Percentiles rank a stretch among this genome's conserved stretches.
Evolutionary conservation across 2,888 invertebrate species (phyloP).

Genomic region (Tortrix viridana): DNA sequence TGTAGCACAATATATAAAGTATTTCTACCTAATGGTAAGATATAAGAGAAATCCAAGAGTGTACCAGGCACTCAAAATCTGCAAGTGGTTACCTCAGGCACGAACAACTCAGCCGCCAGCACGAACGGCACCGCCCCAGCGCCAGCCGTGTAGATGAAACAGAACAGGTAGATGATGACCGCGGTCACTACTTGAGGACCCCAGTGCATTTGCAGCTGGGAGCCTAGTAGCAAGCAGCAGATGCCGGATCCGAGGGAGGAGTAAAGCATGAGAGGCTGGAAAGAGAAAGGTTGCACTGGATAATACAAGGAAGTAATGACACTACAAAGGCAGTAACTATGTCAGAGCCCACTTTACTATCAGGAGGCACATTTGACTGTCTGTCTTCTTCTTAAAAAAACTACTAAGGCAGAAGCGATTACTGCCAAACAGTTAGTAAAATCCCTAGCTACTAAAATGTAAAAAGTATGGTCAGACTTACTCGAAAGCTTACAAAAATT

Average conservation of each 20-base stretch:
- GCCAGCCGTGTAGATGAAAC: constrained; percentile 53
- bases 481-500: too few species aligned
- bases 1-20: too few species aligned
- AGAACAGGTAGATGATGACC: constrained; percentile 55
- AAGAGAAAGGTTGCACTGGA: background rate
- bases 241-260: constrained; percentile 49
- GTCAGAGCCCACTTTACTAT: too few species aligned
- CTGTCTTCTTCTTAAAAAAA: too few species aligned
- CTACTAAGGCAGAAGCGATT: too few species aligned
- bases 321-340: too few species aligned
- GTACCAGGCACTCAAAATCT: background rate
- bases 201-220: constrained; percentile 61
- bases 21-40: too few species aligned
- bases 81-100: constrained; percentile 58
- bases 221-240: constrained; percentile 57
- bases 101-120: constrained; percentile 59
- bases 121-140: constrained; percentile 64
- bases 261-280: constrained; percentile 46
- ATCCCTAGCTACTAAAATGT: too few species aligned
- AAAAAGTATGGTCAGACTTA: too few species aligned
- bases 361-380: too few species aligned
- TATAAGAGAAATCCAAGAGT: background rate
- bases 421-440: too few species aligned
- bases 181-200: constrained; percentile 60
- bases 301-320: too few species aligned